These are phyloP conservation scores for Sebastes melanostomus DNA, from an alignment of 2,797 vertebrate species.

Conservation along the genomic window DNA sequence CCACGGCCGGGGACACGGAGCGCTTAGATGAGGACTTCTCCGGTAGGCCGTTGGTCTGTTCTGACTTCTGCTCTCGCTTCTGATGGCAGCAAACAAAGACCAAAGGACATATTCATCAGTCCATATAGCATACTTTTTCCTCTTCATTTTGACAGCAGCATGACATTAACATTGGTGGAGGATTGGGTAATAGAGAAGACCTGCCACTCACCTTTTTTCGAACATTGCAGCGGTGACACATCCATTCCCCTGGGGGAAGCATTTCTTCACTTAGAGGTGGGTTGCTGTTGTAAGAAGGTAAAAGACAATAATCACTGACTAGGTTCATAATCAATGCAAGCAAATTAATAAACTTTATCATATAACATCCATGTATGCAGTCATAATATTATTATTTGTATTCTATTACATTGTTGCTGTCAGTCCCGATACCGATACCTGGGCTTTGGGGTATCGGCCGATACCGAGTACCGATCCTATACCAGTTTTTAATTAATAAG, in stretches of 20 bases:
- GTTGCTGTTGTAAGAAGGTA: conserved; percentile 81
- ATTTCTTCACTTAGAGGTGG: conserved; percentile 98
- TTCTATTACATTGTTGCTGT: neutral
- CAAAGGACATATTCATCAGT: neutral
- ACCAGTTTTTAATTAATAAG: too few relatives aligned
- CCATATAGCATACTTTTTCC: neutral
- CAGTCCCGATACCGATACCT: too few relatives aligned
- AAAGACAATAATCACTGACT: neutral
- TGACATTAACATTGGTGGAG: neutral
- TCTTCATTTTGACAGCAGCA: neutral
- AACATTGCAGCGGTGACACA: conserved; percentile 98
- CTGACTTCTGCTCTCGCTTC: conserved; percentile 97
- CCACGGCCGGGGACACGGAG: conserved; percentile 88
- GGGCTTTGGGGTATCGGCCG: too few relatives aligned
- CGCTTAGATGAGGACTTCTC: conserved; percentile 88
- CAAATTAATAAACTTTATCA: neutral
- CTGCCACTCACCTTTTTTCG: conserved; percentile 88
- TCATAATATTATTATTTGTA: neutral
- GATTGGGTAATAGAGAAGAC: neutral
- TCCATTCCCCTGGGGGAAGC: conserved; percentile 99
- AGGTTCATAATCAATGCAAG: neutral
- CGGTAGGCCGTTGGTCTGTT: conserved; percentile 94
- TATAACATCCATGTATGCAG: neutral
- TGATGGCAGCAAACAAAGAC: conserved; percentile 57
- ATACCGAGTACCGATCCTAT: too few relatives aligned